Conservation (phyloP, 2,797 vertebrate genomes). For the Gymnopithys bicolor region DNA sequence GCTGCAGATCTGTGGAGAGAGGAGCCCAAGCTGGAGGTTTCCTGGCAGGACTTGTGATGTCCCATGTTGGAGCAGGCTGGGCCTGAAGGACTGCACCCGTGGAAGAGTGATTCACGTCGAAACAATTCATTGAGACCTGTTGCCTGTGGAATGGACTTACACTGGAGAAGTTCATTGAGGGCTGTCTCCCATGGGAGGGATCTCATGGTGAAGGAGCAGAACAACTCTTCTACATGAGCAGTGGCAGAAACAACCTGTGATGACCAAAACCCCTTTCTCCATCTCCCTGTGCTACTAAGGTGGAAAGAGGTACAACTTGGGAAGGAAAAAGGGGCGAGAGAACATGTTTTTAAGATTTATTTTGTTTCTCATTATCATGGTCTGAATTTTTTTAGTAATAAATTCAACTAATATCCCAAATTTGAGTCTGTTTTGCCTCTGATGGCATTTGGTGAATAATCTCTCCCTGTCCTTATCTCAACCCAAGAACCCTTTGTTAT, state of each 20-base stretch:
- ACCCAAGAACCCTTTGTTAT: neutral
- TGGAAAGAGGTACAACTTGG: neutral
- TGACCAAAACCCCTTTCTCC: too few relatives aligned
- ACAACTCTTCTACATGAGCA: neutral
- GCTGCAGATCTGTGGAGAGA: neutral
- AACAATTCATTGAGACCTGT: neutral
- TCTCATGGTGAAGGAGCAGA: too few relatives aligned
- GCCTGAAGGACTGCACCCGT: neutral
- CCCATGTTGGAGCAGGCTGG: neutral
- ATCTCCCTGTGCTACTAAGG: neutral
- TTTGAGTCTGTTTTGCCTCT: neutral
- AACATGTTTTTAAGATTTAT: neutral
- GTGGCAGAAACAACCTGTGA: rapidly evolving
- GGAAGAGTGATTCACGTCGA: neutral
- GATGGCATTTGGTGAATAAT: neutral
- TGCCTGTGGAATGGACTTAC: neutral
- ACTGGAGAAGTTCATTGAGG: neutral
- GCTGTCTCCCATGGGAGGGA: neutral
- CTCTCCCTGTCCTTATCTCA: neutral
- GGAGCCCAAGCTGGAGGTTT: neutral
- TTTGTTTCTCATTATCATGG: neutral
- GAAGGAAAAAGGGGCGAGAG: neutral
- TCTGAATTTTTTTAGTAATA: neutral
- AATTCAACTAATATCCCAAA: neutral
- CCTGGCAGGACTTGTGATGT: neutral